Evolutionary conservation across 1,140 invertebrate species (phyloP), one percentile per base, ranked within the genome.

Genomic region (Batillaria attramentaria): DNA sequence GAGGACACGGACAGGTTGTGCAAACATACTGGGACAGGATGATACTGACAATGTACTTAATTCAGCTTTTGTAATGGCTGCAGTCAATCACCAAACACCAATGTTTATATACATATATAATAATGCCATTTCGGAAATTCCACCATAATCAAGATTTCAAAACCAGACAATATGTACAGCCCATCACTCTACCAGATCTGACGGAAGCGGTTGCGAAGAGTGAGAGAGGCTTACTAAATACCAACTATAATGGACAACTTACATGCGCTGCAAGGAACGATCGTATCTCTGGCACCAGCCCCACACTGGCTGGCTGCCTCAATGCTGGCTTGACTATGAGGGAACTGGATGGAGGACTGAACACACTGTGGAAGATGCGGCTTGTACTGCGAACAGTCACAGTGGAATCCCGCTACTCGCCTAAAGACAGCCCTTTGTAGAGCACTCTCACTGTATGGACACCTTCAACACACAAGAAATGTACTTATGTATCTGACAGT

Each of bases 401-500:
- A 37, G 60, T 78, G 50, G 43, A 39, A 60, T 24, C 75, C 62
- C 37, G 24, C 39, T 35, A 89, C 73, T 81, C 86, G 74, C 1
- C 76, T 79, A 85, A 90, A 80, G 20, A 90, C 50, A 60, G 95
- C 95, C 87, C 96, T 92, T 75, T 93, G 78, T 85, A 97, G 91
- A 1, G 94, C 92, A 43, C 92, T 90, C 42, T 93, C 74, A 77
- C 92, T 93, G 89, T 93, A 96, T 54, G 94, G 94, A 81, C 93
- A 90, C n/a, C 87, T 89, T 65, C 33, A 82, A 73, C 41, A 16
- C 3, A 69, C 72, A 69, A 41, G n/a, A n/a, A n/a, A n/a, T n/a
- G n/a, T n/a, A n/a, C n/a, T n/a, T n/a, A n/a, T n/a, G n/a, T n/a
- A n/a, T n/a, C n/a, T n/a, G n/a, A n/a, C n/a, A n/a, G n/a, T n/a